Conservation (phyloP, 2,888 invertebrate species). For the Apotomis turbidana region DNA sequence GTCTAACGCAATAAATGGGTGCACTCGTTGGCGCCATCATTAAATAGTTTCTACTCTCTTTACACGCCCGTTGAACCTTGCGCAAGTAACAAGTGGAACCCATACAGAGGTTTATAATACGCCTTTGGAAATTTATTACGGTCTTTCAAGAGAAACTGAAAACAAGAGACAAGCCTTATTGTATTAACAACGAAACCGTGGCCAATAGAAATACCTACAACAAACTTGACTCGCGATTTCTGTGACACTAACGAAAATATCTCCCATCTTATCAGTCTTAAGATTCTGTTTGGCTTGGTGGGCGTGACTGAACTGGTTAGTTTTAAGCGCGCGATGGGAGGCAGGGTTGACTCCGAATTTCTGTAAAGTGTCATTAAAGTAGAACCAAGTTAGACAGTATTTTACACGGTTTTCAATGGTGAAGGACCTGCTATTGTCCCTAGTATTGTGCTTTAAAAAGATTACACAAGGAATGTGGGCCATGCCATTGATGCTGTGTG, state of each 20-base stretch:
- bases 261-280: constrained; percentile 39
- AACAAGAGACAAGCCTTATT: constrained; percentile 61
- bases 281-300: constrained; percentile 41
- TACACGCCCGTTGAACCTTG: constrained; percentile 51
- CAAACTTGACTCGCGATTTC: constrained; percentile 47
- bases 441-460: constrained; percentile 74
- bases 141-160: constrained; percentile 60
- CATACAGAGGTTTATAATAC: constrained; percentile 53
- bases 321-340: constrained; percentile 67
- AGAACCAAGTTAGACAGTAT: constrained; percentile 66
- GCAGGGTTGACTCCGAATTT: constrained; percentile 67
- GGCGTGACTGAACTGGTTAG: constrained; percentile 36
- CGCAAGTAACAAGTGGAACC: constrained; percentile 57
- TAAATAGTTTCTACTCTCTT: constrained; percentile 44
- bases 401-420: constrained; percentile 69
- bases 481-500: constrained; percentile 71
- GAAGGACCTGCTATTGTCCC: constrained; percentile 69
- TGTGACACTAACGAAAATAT: constrained; percentile 23
- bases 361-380: constrained; percentile 78
- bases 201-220: constrained; percentile 71
- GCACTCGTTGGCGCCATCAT: constrained; percentile 48
- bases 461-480: constrained; percentile 77
- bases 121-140: constrained; percentile 74
- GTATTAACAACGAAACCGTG: constrained; percentile 65
- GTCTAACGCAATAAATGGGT: constrained; percentile 6